These are phyloP conservation scores for Calameuta idolon DNA, from an alignment of 2,888 invertebrate genomes.

Conservation along the genomic window DNA sequence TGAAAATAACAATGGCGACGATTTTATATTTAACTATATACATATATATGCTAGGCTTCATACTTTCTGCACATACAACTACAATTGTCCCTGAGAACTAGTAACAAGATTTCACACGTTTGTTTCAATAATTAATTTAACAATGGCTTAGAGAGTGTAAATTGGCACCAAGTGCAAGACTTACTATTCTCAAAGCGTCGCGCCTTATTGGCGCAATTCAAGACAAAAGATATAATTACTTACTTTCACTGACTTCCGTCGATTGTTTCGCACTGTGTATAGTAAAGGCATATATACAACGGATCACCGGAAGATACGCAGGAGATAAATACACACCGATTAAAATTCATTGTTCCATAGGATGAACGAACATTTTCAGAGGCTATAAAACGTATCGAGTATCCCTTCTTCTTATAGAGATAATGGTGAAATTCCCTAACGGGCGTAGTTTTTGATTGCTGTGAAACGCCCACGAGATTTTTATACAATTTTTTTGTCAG, in stretches of 20 bases:
- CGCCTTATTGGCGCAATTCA: slow-evolving; percentile 4
- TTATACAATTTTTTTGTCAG: neutral
- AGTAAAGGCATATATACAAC: neutral
- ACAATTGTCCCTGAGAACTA: neutral
- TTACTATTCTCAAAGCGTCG: neutral
- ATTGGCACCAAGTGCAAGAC: neutral
- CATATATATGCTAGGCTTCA: neutral
- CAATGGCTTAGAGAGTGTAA: neutral
- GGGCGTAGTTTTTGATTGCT: neutral
- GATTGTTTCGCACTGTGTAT: slow-evolving; percentile 19
- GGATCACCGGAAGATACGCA: neutral
- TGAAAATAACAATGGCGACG: neutral
- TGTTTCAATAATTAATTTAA: neutral
- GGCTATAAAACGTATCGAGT: neutral
- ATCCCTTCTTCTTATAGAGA: neutral
- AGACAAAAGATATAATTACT: slow-evolving; percentile 10
- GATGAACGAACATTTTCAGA: neutral
- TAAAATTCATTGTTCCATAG: neutral
- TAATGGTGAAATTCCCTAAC: neutral
- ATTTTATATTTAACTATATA: neutral
- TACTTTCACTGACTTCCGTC: slow-evolving; percentile 31
- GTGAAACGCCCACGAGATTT: neutral
- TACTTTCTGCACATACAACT: neutral
- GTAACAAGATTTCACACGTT: neutral
- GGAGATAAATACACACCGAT: slow-evolving; percentile 9